phyloP scores from a whole-genome alignment of 2,797 vertebrate species.

The Hoplostethus atlanticus region DNA sequence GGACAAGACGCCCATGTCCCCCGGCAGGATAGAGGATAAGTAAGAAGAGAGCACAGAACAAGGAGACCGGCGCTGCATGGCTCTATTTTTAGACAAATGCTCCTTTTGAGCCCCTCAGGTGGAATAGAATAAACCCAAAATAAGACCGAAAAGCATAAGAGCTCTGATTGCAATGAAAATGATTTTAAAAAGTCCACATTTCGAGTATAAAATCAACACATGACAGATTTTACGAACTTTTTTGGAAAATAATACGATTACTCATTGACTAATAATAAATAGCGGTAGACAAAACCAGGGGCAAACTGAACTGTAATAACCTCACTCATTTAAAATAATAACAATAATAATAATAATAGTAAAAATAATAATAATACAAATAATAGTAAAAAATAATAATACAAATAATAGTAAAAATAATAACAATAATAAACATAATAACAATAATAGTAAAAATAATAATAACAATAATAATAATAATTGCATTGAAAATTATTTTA shows the following conservation, averaged over 20 bases:
- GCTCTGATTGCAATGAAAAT: constrained; percentile 19
- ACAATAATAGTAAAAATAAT: too few species aligned
- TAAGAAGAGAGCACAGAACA: constrained; percentile 38
- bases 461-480: too few species aligned
- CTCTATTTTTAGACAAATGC: constrained; percentile 18
- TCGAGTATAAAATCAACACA: background rate
- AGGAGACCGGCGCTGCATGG: background rate
- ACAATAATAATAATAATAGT: too few species aligned
- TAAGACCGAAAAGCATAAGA: constrained; percentile 24
- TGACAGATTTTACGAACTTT: too few species aligned
- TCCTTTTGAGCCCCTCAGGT: constrained; percentile 2
- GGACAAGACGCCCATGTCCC: constrained; percentile 32
- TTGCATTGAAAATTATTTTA: constrained; percentile 13
- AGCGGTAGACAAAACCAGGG: background rate
- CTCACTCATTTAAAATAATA: background rate
- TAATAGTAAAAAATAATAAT: too few species aligned
- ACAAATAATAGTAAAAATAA: too few species aligned
- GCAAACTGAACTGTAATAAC: background rate
- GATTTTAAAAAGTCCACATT: background rate
- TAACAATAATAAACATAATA: too few species aligned
- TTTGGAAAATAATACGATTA: background rate
- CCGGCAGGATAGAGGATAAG: constrained; percentile 35
- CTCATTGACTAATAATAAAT: constrained; percentile 26
- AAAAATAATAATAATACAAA: too few species aligned
- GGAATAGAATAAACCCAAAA: constrained; percentile 12